phyloP scores from a whole-genome alignment of 2,888 invertebrate genomes.

The Plagiodera versicolora region DNA sequence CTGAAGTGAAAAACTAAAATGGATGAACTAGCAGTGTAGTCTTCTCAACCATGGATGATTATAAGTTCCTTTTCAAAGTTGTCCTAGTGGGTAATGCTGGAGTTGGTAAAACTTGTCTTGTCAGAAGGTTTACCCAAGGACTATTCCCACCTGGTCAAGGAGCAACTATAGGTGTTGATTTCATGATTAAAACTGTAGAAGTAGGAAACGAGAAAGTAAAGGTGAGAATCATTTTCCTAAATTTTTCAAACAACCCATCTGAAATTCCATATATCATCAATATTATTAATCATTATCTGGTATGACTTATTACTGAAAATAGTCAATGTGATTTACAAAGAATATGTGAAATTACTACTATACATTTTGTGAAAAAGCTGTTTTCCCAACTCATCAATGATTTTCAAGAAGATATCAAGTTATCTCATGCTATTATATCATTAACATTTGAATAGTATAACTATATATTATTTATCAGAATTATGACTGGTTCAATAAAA shows the following conservation, averaged over 20 bases:
- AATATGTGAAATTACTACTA: no score
- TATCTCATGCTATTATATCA: no score
- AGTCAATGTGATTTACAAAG: no score
- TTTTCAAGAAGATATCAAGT: no score
- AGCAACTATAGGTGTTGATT: slow-evolving; percentile 98
- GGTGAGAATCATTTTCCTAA: slow-evolving; percentile 57
- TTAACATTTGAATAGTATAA: no score
- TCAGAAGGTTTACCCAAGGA: slow-evolving; percentile 95
- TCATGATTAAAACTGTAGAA: slow-evolving; percentile 99
- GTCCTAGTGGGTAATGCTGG: slow-evolving; percentile 98
- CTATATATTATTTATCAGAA: no score
- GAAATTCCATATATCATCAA: no score
- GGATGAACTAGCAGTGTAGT: not conserved
- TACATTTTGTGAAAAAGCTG: no score
- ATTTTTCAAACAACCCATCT: not conserved
- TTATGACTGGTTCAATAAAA: no score
- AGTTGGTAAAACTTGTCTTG: slow-evolving; percentile 97
- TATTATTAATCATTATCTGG: no score
- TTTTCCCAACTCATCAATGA: no score
- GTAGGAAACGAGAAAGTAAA: slow-evolving; percentile 94
- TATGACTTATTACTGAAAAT: no score
- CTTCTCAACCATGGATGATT: slow-evolving; percentile 81
- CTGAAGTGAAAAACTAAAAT: not conserved
- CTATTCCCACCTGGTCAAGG: slow-evolving; percentile 98
- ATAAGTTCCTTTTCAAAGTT: slow-evolving; percentile 98